These are phyloP conservation scores for Enteromius trimaculatus DNA, from an alignment of 2,797 vertebrate genomes.

Conservation along the genomic window DNA sequence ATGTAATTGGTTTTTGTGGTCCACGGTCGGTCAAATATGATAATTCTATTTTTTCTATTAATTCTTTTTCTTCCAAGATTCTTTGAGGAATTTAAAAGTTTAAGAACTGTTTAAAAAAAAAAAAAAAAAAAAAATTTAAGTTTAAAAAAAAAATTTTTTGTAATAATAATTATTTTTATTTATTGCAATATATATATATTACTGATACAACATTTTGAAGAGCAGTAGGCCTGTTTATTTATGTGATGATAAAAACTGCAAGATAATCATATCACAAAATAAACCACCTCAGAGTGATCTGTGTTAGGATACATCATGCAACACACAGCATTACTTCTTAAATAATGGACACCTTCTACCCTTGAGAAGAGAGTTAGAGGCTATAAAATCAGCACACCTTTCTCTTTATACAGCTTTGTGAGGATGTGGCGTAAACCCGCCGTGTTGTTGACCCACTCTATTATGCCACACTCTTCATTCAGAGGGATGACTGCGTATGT, in stretches of 20 bases:
- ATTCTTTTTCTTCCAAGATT: background rate
- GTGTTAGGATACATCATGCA: background rate
- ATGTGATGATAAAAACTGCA: background rate
- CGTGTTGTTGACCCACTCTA: slow-evolving; percentile 98
- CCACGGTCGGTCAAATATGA: no score
- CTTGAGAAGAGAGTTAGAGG: background rate
- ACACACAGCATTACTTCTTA: background rate
- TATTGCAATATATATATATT: no score
- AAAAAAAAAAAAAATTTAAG: no score
- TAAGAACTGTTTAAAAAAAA: no score
- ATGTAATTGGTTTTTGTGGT: no score
- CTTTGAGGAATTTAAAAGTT: background rate
- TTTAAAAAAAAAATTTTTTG: no score
- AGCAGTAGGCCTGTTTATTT: background rate
- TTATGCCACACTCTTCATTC: slow-evolving; percentile 97
- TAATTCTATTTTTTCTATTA: background rate
- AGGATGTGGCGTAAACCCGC: slow-evolving; percentile 93
- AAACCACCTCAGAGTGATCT: background rate
- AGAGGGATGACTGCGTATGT: slow-evolving; percentile 97
- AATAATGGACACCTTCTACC: background rate
- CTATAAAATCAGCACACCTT: slow-evolving; percentile 76
- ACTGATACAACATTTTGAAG: background rate
- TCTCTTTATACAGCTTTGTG: slow-evolving; percentile 96
- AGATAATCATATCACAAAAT: background rate
- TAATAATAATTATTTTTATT: no score